A percentile compares a stretch with the other conserved stretches of the same genome.
Evolutionary conservation across 2,113 vertebrate species (phyloP).

Genomic region (Guaruba guarouba): DNA sequence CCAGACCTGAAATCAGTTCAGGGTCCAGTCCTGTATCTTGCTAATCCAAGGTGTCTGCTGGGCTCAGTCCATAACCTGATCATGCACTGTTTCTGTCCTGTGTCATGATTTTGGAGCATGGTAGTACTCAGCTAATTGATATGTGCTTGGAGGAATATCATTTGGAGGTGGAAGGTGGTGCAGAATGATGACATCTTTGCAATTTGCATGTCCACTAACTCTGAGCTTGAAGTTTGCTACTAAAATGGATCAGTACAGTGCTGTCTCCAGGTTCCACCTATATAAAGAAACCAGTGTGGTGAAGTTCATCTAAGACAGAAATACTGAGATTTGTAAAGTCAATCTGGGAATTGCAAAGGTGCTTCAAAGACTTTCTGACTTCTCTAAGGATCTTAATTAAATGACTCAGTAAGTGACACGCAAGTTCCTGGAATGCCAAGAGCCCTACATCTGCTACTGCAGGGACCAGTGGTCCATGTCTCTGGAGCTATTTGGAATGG

Average conservation of each 20-base stretch:
- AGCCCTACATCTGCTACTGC: fast-evolving
- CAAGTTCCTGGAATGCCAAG: background rate
- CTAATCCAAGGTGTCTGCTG: background rate
- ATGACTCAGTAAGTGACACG: fast-evolving
- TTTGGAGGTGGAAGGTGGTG: background rate
- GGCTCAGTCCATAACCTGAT: fast-evolving
- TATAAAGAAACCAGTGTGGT: background rate
- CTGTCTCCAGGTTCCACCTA: background rate
- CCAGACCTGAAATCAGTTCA: background rate
- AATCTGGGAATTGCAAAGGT: background rate
- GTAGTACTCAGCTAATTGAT: background rate
- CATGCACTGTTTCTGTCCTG: background rate
- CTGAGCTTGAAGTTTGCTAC: background rate
- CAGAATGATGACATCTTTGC: background rate
- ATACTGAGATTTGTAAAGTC: background rate
- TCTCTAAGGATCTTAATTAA: background rate
- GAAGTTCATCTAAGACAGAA: background rate
- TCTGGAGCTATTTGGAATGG: background rate
- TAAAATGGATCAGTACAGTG: fast-evolving
- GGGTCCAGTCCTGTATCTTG: background rate
- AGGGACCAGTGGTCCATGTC: fast-evolving
- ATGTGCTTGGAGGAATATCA: background rate
- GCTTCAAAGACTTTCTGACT: background rate
- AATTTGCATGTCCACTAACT: background rate
- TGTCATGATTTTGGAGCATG: background rate